phyloP scores from a whole-genome alignment of 2,797 vertebrate species.

The Sphenodon punctatus region DNA sequence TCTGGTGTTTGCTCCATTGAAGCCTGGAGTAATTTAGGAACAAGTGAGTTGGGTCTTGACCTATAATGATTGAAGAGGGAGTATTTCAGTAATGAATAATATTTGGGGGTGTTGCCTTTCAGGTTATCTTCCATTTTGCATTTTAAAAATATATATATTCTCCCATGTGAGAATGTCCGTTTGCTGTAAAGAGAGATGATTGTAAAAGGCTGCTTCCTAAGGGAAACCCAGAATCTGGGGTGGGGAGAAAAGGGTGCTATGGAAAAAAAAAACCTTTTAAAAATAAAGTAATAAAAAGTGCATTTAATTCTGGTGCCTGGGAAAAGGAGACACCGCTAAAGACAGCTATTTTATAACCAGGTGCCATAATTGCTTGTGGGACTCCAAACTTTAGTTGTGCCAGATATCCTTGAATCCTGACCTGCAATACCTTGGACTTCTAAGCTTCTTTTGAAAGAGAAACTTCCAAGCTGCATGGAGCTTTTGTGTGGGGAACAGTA shows the following conservation, averaged over 20 bases:
- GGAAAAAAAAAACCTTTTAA: background rate
- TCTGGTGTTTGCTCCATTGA: too few species aligned
- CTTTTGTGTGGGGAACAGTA: background rate
- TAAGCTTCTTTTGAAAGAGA: background rate
- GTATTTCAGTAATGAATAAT: too few species aligned
- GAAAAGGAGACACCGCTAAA: background rate
- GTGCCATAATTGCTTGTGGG: background rate
- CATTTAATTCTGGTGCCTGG: background rate
- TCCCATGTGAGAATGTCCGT: rapidly evolving
- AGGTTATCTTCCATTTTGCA: background rate
- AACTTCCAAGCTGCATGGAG: background rate
- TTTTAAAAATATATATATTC: too few species aligned
- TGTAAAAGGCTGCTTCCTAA: background rate
- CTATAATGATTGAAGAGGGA: background rate
- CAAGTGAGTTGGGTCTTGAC: background rate
- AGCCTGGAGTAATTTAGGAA: background rate
- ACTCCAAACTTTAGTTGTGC: background rate
- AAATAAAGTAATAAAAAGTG: background rate
- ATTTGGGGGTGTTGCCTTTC: background rate
- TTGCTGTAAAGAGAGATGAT: background rate
- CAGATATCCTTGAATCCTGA: background rate
- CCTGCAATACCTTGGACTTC: background rate
- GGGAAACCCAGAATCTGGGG: background rate
- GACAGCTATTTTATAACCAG: background rate
- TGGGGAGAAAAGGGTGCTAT: rapidly evolving